Percentiles rank a stretch among this genome's conserved stretches.
Evolutionary conservation across 2,888 invertebrate genomes (phyloP).

Genomic region (Pollenia labialis): DNA sequence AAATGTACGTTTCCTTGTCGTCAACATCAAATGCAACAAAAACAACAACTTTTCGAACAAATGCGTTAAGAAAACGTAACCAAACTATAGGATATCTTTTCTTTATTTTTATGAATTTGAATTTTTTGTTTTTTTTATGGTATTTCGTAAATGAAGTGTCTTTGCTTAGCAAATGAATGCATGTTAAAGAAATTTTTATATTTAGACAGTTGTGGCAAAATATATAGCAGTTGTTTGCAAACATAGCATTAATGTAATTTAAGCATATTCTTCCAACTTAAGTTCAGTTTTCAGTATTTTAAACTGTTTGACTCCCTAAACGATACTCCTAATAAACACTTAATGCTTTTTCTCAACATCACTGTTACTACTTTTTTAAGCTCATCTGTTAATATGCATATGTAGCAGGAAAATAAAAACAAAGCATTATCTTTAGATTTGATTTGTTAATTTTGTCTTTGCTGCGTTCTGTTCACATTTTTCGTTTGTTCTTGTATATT

Average conservation of each 20-base stretch:
- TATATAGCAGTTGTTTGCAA: conserved; percentile 10
- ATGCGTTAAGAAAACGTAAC: conserved; percentile 53
- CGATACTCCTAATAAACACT: neutral
- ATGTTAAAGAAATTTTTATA: neutral
- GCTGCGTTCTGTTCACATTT: conserved; percentile 24
- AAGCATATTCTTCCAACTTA: no score
- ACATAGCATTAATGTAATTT: neutral
- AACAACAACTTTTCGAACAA: conserved; percentile 2
- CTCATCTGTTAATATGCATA: conserved; percentile 50
- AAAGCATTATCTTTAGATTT: conserved; percentile 60
- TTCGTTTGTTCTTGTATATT: conserved; percentile 59
- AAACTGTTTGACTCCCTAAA: no score
- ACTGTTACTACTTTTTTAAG: neutral
- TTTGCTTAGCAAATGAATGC: conserved; percentile 63
- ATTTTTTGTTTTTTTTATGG: conserved; percentile 42
- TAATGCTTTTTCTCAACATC: neutral
- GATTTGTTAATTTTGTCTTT: conserved; percentile 57
- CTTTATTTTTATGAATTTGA: conserved; percentile 37
- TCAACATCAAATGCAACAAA: conserved; percentile 50
- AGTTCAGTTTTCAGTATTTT: no score
- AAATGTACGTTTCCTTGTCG: conserved; percentile 63
- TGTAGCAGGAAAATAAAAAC: conserved; percentile 35
- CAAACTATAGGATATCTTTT: conserved; percentile 62
- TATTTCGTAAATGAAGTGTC: conserved; percentile 68
- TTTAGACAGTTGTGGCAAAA: neutral